Conservation (phyloP, 2,113 vertebrate genomes). For the Dolichotis patagonum region DNA sequence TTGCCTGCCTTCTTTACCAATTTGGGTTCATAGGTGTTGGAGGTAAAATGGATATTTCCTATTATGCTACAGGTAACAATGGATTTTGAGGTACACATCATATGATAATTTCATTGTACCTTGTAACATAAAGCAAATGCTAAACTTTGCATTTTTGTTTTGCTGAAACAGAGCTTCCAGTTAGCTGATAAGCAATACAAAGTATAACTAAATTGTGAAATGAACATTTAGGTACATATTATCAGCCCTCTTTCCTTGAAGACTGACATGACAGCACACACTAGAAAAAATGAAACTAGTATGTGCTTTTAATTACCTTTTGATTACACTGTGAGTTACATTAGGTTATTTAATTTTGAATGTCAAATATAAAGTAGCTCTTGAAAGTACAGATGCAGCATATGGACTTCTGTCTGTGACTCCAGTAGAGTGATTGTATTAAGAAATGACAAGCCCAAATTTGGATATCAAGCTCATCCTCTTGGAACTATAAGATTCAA, state of each 20-base stretch:
- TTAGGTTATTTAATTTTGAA: constrained; percentile 62
- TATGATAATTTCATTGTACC: background rate
- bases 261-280: background rate
- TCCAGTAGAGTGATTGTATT: constrained; percentile 50
- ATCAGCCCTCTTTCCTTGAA: constrained; percentile 54
- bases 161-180: constrained; percentile 4
- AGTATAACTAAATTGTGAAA: constrained; percentile 55
- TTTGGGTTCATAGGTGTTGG: background rate
- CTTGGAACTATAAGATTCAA: background rate
- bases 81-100: background rate
- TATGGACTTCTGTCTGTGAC: constrained; percentile 67
- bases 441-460: constrained; percentile 12
- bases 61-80: background rate
- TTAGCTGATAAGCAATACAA: constrained; percentile 49
- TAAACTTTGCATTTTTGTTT: constrained; percentile 27
- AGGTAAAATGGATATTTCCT: background rate
- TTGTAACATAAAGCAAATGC: constrained; percentile 24
- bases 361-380: constrained; percentile 36
- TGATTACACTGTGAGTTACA: constrained; percentile 26
- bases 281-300: constrained; percentile 62
- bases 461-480: constrained; percentile 44
- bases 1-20: background rate
- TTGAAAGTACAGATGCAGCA: constrained; percentile 6
- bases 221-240: constrained; percentile 35
- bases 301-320: constrained; percentile 65